Conservation (phyloP, 2,113 vertebrate species). For the Phylloscopus trochilus region DNA sequence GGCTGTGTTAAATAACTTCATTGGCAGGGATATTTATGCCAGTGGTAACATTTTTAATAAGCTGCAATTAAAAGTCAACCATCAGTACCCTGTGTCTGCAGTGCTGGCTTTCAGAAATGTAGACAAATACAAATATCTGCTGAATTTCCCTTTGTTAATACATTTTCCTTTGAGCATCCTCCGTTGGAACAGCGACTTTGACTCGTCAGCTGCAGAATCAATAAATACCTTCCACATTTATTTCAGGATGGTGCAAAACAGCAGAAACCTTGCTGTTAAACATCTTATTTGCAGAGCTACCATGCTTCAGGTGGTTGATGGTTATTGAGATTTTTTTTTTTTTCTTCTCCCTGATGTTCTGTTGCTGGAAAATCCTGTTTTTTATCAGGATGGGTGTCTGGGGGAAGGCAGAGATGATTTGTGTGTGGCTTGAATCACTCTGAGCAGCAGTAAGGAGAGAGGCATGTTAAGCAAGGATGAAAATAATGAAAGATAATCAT, state of each 20-base stretch:
- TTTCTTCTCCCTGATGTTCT: not conserved
- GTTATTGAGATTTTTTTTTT: not conserved
- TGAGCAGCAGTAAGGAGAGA: not conserved
- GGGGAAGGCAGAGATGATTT: not conserved
- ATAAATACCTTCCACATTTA: not conserved
- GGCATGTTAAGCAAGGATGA: not conserved
- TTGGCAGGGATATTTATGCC: not conserved
- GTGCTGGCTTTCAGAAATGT: not conserved
- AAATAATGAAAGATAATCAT: not conserved
- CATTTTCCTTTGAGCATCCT: not conserved
- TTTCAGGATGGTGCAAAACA: not conserved
- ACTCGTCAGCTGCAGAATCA: not conserved
- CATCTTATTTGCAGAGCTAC: not conserved
- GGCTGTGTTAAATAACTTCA: not conserved
- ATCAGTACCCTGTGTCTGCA: not conserved
- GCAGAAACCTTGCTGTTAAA: not conserved
- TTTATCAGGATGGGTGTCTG: not conserved
- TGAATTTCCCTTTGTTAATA: not conserved
- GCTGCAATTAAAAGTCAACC: not conserved
- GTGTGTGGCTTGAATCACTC: not conserved
- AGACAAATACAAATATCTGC: not conserved
- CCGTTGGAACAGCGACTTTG: not conserved
- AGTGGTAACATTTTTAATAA: not conserved
- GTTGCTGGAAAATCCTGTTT: not conserved
- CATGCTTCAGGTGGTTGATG: not conserved